Evolutionary conservation across 2,888 invertebrate species (phyloP).

Genomic region (Nezara viridula): DNA sequence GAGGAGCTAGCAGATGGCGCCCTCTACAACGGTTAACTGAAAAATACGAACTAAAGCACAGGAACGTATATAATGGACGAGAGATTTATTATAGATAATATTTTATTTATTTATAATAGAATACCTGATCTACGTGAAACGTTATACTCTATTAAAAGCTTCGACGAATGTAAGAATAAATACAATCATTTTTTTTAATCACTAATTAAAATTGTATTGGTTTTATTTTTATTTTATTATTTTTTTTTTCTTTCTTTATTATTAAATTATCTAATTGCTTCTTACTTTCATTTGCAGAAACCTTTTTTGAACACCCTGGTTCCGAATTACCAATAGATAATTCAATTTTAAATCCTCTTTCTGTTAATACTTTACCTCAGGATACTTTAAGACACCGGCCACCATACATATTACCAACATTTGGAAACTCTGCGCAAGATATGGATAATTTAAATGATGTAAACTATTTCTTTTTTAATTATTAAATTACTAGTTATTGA

Average conservation of each 20-base stretch:
- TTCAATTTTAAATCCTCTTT: slow-evolving; percentile 62
- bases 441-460: slow-evolving; percentile 95
- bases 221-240: not conserved
- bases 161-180: too few relatives aligned
- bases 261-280: not conserved
- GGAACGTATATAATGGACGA: too few relatives aligned
- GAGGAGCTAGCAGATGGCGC: too few relatives aligned
- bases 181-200: not conserved
- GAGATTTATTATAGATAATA: too few relatives aligned
- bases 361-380: slow-evolving; percentile 70
- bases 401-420: slow-evolving; percentile 83
- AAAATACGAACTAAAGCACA: too few relatives aligned
- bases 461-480: slow-evolving; percentile 64
- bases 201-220: not conserved
- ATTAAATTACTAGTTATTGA: not conserved
- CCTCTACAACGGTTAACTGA: too few relatives aligned
- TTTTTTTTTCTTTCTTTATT: not conserved
- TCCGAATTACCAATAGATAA: slow-evolving; percentile 36
- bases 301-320: not conserved
- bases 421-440: slow-evolving; percentile 85
- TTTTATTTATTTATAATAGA: too few relatives aligned
- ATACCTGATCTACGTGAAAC: too few relatives aligned
- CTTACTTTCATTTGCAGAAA: not conserved
- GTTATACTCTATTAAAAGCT: too few relatives aligned
- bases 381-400: slow-evolving; percentile 81